These are phyloP conservation scores for Drosophila cracens DNA, from an alignment of 2,888 invertebrate species.

Conservation along the genomic window DNA sequence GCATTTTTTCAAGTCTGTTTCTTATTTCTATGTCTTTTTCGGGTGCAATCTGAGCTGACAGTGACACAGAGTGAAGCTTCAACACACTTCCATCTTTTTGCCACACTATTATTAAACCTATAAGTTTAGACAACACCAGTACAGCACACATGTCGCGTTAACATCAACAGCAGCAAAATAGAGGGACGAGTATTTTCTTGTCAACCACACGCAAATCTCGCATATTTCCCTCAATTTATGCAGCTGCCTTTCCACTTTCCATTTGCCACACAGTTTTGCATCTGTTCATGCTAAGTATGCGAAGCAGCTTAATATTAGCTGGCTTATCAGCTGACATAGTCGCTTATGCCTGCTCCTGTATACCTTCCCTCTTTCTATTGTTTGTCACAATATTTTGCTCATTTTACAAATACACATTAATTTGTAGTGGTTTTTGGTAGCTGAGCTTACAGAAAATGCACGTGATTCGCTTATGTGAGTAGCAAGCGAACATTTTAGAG, in stretches of 20 bases:
- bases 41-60: conserved; percentile 38
- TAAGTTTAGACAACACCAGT: conserved; percentile 64
- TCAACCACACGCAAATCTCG: conserved; percentile 44
- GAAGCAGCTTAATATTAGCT: conserved; percentile 53
- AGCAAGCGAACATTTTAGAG: conserved; percentile 23
- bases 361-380: background rate
- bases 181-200: conserved; percentile 16
- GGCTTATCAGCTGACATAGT: conserved; percentile 55
- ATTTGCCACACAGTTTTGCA: conserved; percentile 42
- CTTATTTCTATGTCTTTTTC: background rate
- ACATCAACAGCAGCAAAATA: conserved; percentile 5
- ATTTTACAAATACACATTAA: conserved; percentile 61
- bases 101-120: conserved; percentile 67
- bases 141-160: conserved; percentile 60
- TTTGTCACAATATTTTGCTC: conserved; percentile 41
- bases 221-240: conserved; percentile 52
- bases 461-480: conserved; percentile 71
- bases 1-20: background rate
- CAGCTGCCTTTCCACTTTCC: conserved; percentile 30
- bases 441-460: conserved; percentile 57
- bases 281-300: conserved; percentile 57
- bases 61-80: conserved; percentile 39
- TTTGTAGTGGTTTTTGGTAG: conserved; percentile 43
- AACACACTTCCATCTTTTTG: conserved; percentile 30
- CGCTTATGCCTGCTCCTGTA: background rate